These are phyloP conservation scores for Cyprinodon tularosa DNA, from an alignment of 2,113 vertebrate genomes.

Conservation along the genomic window DNA sequence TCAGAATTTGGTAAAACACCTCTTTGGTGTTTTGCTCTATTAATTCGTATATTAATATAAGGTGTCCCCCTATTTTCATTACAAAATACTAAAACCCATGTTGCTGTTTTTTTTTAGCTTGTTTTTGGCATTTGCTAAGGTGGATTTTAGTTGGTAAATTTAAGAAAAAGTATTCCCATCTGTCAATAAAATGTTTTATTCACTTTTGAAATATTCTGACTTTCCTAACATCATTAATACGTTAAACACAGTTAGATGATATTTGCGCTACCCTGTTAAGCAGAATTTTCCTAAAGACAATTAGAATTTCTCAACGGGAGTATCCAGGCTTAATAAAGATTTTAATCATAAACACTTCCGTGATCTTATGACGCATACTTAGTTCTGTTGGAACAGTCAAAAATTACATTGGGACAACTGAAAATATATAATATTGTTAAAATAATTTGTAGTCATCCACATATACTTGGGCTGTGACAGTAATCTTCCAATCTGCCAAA, in stretches of 20 bases:
- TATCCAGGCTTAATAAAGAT: neutral
- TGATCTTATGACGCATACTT: neutral
- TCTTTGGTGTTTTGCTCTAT: too few relatives aligned
- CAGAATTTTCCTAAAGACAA: neutral
- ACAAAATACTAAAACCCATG: too few relatives aligned
- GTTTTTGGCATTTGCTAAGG: neutral
- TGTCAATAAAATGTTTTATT: neutral
- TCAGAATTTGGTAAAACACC: too few relatives aligned
- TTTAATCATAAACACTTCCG: neutral
- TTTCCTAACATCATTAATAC: neutral
- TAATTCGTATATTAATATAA: too few relatives aligned
- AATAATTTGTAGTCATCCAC: slow-evolving; percentile 68
- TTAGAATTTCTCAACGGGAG: neutral
- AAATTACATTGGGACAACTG: slow-evolving; percentile 48
- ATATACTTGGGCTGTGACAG: slow-evolving; percentile 47
- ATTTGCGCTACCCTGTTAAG: neutral
- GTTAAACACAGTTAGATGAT: neutral
- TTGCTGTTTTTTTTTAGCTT: neutral
- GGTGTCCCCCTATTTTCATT: too few relatives aligned
- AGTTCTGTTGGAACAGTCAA: slow-evolving; percentile 47
- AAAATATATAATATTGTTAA: slow-evolving; percentile 50
- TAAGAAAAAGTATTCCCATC: neutral
- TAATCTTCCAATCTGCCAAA: slow-evolving; percentile 59
- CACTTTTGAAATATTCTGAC: neutral
- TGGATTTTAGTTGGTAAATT: neutral